These are phyloP conservation scores for Chrysomallon squamiferum DNA, from an alignment of 1,140 invertebrate genomes.

Conservation along the genomic window DNA sequence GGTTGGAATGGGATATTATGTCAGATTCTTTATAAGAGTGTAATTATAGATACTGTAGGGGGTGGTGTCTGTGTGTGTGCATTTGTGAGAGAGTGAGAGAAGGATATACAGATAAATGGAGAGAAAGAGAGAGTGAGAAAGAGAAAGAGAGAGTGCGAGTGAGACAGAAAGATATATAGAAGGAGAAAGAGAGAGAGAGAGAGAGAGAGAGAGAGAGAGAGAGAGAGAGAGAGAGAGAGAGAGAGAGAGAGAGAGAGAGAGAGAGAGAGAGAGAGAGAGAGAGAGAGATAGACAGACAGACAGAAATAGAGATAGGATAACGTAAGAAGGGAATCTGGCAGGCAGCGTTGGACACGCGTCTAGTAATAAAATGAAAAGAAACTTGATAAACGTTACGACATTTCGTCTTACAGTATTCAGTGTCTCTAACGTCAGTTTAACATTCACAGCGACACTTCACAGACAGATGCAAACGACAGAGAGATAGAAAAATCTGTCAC, in stretches of 20 bases:
- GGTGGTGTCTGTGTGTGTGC: not conserved
- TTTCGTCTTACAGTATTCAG: too few species aligned
- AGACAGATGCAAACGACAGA: too few species aligned
- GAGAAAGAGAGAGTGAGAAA: slow-evolving; percentile 4
- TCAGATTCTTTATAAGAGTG: not conserved
- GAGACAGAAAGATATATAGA: not conserved
- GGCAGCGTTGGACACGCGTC: too few species aligned
- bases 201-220: slow-evolving; percentile 5
- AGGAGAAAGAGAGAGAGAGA: not conserved
- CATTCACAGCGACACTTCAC: too few species aligned
- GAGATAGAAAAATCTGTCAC: too few species aligned
- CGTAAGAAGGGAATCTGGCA: too few species aligned
- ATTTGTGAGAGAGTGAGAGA: slow-evolving; percentile 2
- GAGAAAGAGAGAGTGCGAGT: slow-evolving; percentile 2
- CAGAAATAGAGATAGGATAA: too few species aligned
- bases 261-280: slow-evolving; percentile 2
- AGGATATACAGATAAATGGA: slow-evolving; percentile 1
- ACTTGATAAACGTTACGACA: too few species aligned
- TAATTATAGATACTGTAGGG: not conserved
- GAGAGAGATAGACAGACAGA: not conserved
- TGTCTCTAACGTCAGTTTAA: too few species aligned
- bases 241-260: slow-evolving; percentile 6
- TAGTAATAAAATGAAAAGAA: too few species aligned
- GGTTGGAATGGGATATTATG: not conserved
- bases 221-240: not conserved